These are phyloP conservation scores for Dasysyrphus tricinctus DNA, from an alignment of 2,888 invertebrate species.

Conservation along the genomic window DNA sequence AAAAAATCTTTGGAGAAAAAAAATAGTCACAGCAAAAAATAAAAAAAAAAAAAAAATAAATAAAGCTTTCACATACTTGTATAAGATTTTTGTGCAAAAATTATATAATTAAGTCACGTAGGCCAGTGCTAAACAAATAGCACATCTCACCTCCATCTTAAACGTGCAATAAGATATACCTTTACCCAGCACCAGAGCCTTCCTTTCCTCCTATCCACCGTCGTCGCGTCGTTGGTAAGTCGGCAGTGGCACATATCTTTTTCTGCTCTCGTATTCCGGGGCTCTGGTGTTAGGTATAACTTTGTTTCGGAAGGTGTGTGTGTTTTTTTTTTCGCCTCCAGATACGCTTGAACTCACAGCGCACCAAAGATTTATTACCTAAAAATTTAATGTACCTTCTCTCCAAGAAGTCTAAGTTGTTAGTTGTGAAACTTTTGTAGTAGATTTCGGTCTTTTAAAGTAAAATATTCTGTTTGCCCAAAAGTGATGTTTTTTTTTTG, in stretches of 20 bases:
- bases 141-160: constrained; percentile 69
- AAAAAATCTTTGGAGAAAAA: constrained; percentile 16
- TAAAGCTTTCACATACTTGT: constrained; percentile 44
- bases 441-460: constrained; percentile 58
- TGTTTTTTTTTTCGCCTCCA: background rate
- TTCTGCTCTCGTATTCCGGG: constrained; percentile 21
- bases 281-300: constrained; percentile 21
- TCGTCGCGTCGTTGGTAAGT: background rate
- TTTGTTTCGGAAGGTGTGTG: constrained; percentile 25
- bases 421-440: constrained; percentile 58
- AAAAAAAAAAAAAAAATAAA: background rate
- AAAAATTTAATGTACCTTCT: constrained; percentile 59
- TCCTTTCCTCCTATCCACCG: background rate
- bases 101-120: constrained; percentile 74
- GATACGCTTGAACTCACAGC: constrained; percentile 29
- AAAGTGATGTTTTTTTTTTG: constrained; percentile 18
- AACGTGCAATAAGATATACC: constrained; percentile 62
- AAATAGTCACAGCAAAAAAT: background rate
- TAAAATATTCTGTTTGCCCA: constrained; percentile 30
- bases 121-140: constrained; percentile 65
- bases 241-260: constrained; percentile 17
- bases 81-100: constrained; percentile 56
- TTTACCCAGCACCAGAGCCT: background rate
- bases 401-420: constrained; percentile 26
- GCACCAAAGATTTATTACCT: constrained; percentile 64